These are phyloP conservation scores for Malurus elegans DNA, from an alignment of 2,113 vertebrate genomes.

Conservation along the genomic window DNA sequence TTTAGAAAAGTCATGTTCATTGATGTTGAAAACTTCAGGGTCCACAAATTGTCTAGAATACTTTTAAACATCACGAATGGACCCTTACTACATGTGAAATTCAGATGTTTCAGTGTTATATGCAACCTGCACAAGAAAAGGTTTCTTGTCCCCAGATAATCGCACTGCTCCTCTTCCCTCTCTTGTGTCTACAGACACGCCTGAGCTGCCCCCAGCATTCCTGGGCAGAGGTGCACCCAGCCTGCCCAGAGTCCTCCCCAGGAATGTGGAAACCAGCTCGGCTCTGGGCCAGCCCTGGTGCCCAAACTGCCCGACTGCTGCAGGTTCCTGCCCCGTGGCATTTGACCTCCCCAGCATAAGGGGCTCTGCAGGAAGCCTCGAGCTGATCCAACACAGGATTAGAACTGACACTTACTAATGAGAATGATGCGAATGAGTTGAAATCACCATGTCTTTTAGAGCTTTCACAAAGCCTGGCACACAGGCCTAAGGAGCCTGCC, in stretches of 20 bases:
- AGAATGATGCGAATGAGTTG: neutral
- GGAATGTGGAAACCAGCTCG: neutral
- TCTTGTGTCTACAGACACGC: neutral
- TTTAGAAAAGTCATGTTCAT: neutral
- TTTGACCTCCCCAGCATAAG: neutral
- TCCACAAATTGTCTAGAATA: neutral
- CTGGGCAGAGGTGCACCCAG: neutral
- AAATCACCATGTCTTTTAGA: rapidly evolving
- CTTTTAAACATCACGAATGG: neutral
- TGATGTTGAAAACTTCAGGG: constrained; percentile 20
- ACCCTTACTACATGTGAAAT: constrained; percentile 7
- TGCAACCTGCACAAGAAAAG: neutral
- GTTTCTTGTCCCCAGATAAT: neutral
- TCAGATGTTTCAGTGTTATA: neutral
- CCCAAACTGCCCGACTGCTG: neutral
- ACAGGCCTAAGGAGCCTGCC: neutral
- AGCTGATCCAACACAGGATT: neutral
- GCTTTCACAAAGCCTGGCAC: neutral
- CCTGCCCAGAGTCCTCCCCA: neutral
- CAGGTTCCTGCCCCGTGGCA: neutral
- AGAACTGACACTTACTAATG: neutral
- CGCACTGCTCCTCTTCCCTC: neutral
- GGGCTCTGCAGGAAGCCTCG: neutral
- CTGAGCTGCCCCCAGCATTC: neutral
- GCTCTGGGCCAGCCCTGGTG: neutral